phyloP scores from a whole-genome alignment of 2,797 vertebrate species.

The Hirundo rustica region DNA sequence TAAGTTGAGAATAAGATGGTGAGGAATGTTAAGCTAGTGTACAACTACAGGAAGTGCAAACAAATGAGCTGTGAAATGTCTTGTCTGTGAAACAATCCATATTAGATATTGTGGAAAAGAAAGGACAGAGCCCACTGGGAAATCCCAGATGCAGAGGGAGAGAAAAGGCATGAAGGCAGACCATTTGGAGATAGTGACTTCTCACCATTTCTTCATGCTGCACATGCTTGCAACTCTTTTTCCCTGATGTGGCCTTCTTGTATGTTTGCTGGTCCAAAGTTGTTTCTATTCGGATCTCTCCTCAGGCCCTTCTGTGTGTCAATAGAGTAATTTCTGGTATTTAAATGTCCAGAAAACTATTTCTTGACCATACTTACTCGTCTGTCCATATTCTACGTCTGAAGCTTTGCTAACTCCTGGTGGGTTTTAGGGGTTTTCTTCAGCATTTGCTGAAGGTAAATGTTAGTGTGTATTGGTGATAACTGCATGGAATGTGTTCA shows the following conservation, averaged over 20 bases:
- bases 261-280: neutral
- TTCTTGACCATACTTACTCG: neutral
- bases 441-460: neutral
- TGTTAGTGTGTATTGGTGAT: neutral
- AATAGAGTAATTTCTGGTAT: neutral
- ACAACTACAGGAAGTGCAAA: neutral
- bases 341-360: neutral
- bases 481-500: neutral
- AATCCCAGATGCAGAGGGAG: neutral
- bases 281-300: neutral
- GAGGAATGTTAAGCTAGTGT: neutral
- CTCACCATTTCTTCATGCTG: neutral
- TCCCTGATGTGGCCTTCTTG: neutral
- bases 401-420: neutral
- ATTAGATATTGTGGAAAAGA: neutral
- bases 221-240: neutral
- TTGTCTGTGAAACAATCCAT: neutral
- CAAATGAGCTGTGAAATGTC: neutral
- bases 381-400: neutral
- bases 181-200: neutral
- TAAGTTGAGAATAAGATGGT: neutral
- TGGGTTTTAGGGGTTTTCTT: neutral
- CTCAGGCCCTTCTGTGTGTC: neutral
- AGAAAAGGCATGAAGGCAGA: neutral
- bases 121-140: neutral